A percentile compares a stretch with the other conserved stretches of the same genome.
Evolutionary conservation across 1,140 invertebrate genomes (phyloP).

Genomic region (Arctopsyche grandis): DNA sequence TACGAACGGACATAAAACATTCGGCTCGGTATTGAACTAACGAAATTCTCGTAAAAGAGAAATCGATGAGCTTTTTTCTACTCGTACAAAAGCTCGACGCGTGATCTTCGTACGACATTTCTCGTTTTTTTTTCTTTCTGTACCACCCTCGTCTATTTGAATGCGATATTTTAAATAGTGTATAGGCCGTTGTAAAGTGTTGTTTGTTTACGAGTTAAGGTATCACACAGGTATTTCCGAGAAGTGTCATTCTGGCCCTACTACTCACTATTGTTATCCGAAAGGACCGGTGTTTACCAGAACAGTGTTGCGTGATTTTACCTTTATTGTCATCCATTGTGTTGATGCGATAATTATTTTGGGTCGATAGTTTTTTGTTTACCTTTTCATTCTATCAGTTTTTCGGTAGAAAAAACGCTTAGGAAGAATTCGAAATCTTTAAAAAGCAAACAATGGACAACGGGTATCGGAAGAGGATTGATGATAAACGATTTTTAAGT

Average conservation of each 20-base stretch:
- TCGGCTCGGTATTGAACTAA: too few species aligned
- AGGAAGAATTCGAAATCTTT: not conserved
- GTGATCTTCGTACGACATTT: too few species aligned
- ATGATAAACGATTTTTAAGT: constrained; percentile 1
- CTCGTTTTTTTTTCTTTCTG: too few species aligned
- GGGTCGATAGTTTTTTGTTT: constrained; percentile 4
- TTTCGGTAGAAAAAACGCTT: not conserved
- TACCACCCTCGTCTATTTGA: too few species aligned
- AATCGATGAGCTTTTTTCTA: too few species aligned
- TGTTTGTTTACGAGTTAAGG: constrained; percentile 35
- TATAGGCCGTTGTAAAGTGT: constrained; percentile 26
- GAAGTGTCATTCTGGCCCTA: constrained; percentile 29
- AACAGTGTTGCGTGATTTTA: constrained; percentile 35
- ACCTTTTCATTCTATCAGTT: not conserved
- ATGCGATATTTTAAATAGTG: not conserved
- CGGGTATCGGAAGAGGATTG: not conserved
- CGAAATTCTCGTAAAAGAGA: too few species aligned
- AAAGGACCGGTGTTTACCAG: constrained; percentile 18
- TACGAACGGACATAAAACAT: too few species aligned
- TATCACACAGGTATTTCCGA: constrained; percentile 27
- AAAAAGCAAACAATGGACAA: not conserved
- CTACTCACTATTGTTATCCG: constrained; percentile 23
- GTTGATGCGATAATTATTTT: constrained; percentile 37
- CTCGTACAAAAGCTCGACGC: too few species aligned
- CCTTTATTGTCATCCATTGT: constrained; percentile 30